phyloP scores from a whole-genome alignment of 2,888 invertebrate genomes.

The Itoplectis maculator region DNA sequence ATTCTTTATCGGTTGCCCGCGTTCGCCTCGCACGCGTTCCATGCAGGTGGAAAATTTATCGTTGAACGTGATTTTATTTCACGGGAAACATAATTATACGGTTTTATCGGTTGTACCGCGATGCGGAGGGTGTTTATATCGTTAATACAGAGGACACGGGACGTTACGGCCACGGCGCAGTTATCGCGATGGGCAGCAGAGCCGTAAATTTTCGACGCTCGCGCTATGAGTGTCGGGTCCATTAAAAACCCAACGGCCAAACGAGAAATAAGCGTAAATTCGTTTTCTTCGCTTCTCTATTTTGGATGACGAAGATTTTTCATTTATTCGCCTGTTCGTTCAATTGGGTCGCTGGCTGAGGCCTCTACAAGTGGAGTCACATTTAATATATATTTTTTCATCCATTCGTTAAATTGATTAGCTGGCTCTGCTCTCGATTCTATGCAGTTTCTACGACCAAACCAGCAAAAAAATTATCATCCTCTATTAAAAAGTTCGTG shows the following conservation, averaged over 20 bases:
- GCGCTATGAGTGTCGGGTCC: not conserved
- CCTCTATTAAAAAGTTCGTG: too few relatives aligned
- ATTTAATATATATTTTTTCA: too few relatives aligned
- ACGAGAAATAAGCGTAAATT: slow-evolving; percentile 78
- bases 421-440: too few relatives aligned
- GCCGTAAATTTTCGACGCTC: not conserved
- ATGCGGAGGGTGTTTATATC: slow-evolving; percentile 3
- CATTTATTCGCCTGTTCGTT: not conserved
- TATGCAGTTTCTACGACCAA: too few relatives aligned
- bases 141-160: slow-evolving; percentile 3
- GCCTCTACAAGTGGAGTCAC: too few relatives aligned
- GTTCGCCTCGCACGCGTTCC: not conserved
- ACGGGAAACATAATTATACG: slow-evolving; percentile 48
- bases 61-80: slow-evolving; percentile 40
- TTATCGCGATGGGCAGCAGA: not conserved
- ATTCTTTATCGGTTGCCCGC: slow-evolving; percentile 7
- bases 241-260: slow-evolving; percentile 71
- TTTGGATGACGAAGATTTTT: not conserved
- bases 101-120: slow-evolving; percentile 18
- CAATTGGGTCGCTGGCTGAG: too few relatives aligned
- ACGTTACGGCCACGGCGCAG: not conserved
- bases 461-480: too few relatives aligned
- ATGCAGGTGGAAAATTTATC: slow-evolving; percentile 37
- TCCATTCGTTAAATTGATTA: too few relatives aligned
- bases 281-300: slow-evolving; percentile 38